A percentile compares a stretch with the other conserved stretches of the same genome.
Evolutionary conservation across 1,140 invertebrate genomes (phyloP).

Genomic region (Caerostris darwini): DNA sequence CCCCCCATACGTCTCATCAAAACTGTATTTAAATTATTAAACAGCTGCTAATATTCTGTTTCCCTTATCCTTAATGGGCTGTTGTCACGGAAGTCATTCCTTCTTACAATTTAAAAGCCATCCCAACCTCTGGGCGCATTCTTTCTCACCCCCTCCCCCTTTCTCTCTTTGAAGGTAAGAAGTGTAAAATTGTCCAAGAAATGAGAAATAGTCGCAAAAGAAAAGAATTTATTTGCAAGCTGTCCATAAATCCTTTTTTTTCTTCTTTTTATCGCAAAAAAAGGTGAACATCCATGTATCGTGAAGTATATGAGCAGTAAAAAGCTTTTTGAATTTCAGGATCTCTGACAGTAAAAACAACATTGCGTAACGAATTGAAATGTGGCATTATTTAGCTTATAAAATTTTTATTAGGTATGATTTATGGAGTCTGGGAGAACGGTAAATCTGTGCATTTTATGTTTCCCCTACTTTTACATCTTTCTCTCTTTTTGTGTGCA

Average conservation of each 20-base stretch:
- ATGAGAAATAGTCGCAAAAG: neutral
- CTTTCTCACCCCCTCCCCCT: neutral
- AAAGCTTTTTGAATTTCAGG: too few species aligned
- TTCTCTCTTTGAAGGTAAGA: neutral
- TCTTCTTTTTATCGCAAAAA: neutral
- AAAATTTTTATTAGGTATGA: too few species aligned
- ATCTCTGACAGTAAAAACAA: too few species aligned
- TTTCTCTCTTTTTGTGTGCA: too few species aligned
- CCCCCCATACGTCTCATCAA: neutral
- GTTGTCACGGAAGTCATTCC: conserved; percentile 35
- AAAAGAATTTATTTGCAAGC: neutral
- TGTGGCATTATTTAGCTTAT: too few species aligned
- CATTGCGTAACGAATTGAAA: too few species aligned
- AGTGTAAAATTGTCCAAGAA: neutral
- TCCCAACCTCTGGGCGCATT: neutral
- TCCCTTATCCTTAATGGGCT: conserved; percentile 12
- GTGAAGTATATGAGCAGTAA: too few species aligned
- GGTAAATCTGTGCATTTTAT: too few species aligned
- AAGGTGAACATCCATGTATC: neutral
- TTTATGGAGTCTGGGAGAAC: too few species aligned
- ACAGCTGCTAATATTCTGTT: conserved; percentile 38
- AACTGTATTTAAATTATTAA: conserved; percentile 58
- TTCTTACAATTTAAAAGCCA: conserved; percentile 27
- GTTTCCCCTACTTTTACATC: too few species aligned
- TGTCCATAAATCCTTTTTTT: neutral